Percentiles rank a stretch among this genome's conserved stretches.
Evolutionary conservation across 2,888 invertebrate species (phyloP).

Genomic region (Stegophylla sp.): DNA sequence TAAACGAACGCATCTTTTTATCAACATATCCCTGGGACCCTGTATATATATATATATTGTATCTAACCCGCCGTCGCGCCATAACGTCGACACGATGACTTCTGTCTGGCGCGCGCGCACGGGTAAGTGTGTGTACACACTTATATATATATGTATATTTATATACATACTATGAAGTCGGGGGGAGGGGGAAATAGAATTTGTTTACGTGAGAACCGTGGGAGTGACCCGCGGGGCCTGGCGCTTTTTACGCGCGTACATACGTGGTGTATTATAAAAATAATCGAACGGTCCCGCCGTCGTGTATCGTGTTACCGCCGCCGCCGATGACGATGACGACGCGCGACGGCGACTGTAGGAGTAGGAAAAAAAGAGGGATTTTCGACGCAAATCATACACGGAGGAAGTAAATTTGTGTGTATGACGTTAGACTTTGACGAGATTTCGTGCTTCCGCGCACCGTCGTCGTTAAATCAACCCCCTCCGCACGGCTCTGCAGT

Average conservation of each 20-base stretch:
- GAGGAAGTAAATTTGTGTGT: constrained; percentile 7
- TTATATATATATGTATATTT: too few relatives aligned
- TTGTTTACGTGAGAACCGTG: constrained; percentile 58
- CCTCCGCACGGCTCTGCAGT: not conserved
- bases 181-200: constrained; percentile 40
- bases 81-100: constrained; percentile 29
- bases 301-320: constrained; percentile 52
- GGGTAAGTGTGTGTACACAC: not conserved
- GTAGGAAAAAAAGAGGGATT: constrained; percentile 24
- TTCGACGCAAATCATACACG: not conserved
- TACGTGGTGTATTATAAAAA: constrained; percentile 18
- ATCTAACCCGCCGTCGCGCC: too few relatives aligned
- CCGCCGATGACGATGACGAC: not conserved
- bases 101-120: not conserved
- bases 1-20: constrained; percentile 25
- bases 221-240: constrained; percentile 44
- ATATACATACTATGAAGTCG: not conserved
- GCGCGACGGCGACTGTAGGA: not conserved
- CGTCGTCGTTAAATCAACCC: not conserved
- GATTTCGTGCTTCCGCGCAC: not conserved
- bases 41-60: too few relatives aligned
- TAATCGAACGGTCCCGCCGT: constrained; percentile 34
- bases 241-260: constrained; percentile 30
- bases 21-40: constrained; percentile 24
- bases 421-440: constrained; percentile 2